Evolutionary conservation across 2,797 vertebrate genomes (phyloP).

Genomic region (Menidia menidia): DNA sequence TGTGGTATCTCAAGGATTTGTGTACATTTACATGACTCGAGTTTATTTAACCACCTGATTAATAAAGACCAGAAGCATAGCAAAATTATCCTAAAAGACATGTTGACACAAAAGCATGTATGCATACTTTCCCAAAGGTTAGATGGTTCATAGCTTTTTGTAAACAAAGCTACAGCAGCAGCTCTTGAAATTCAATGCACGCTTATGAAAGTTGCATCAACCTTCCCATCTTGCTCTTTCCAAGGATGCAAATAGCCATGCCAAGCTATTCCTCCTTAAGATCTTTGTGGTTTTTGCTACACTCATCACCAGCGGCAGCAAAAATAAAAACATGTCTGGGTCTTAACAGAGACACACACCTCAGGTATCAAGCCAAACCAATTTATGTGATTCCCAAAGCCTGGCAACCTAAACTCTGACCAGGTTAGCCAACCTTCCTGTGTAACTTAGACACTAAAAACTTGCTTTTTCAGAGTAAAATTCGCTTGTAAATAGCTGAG

Average conservation of each 20-base stretch:
- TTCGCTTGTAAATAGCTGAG: slow-evolving; percentile 75
- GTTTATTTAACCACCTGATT: slow-evolving; percentile 29
- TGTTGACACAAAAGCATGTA: slow-evolving; percentile 8
- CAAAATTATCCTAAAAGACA: slow-evolving; percentile 8
- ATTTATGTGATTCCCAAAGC: slow-evolving; percentile 52
- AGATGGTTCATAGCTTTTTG: background rate
- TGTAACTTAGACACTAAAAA: slow-evolving; percentile 31
- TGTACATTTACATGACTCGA: slow-evolving; percentile 43
- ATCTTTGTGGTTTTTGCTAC: slow-evolving; percentile 31
- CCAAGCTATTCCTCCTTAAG: slow-evolving; percentile 10
- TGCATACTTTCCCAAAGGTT: slow-evolving; percentile 3
- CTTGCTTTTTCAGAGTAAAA: slow-evolving; percentile 22
- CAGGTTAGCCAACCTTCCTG: slow-evolving; percentile 34
- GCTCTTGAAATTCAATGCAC: background rate
- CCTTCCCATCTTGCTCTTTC: slow-evolving; percentile 5
- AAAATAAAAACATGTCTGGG: slow-evolving; percentile 42
- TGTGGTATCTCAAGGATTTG: slow-evolving; percentile 51
- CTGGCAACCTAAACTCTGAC: slow-evolving; percentile 32
- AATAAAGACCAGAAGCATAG: slow-evolving; percentile 42
- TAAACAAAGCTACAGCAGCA: background rate
- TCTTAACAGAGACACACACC: slow-evolving; percentile 56
- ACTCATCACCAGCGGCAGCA: slow-evolving; percentile 64
- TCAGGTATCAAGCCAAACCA: slow-evolving; percentile 72
- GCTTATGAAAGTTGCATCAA: background rate
- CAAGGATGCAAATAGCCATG: slow-evolving; percentile 7